phyloP scores from a whole-genome alignment of 2,113 vertebrate genomes.

The Psittacula cyanocephala region DNA sequence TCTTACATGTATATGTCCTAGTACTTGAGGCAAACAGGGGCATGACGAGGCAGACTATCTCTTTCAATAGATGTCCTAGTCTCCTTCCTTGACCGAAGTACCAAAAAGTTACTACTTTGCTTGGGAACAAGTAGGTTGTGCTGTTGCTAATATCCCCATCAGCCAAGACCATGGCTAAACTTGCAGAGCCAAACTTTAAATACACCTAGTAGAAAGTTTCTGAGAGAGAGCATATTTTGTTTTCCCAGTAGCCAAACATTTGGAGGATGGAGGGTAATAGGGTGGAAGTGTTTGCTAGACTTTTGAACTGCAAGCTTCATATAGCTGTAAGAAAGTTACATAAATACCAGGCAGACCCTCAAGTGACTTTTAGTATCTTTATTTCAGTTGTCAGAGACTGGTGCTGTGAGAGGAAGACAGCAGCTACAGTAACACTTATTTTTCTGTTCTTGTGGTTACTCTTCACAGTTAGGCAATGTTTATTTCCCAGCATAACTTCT shows the following conservation, averaged over 20 bases:
- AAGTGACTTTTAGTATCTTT: neutral
- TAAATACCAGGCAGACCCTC: neutral
- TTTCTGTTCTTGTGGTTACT: conserved; percentile 77
- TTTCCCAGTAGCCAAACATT: neutral
- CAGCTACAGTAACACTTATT: conserved; percentile 40
- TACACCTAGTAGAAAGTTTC: neutral
- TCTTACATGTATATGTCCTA: neutral
- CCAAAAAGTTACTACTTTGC: neutral
- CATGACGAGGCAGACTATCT: neutral
- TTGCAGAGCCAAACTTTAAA: neutral
- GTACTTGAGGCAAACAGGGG: neutral
- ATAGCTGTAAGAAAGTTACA: neutral
- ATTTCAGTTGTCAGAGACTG: neutral
- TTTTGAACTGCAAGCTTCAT: neutral
- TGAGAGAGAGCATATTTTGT: neutral
- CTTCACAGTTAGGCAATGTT: conserved; percentile 75
- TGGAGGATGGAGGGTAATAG: neutral
- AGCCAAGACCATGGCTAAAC: neutral
- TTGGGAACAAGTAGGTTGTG: neutral
- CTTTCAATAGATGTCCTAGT: neutral
- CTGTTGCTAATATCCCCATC: neutral
- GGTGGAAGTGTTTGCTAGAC: neutral
- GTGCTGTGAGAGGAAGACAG: neutral
- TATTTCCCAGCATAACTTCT: conserved; percentile 73
- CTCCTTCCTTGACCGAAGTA: neutral